A percentile compares a stretch with the other conserved stretches of the same genome.
Conservation (phyloP, 2,888 invertebrate genomes). For the Crocallis elinguaria region DNA sequence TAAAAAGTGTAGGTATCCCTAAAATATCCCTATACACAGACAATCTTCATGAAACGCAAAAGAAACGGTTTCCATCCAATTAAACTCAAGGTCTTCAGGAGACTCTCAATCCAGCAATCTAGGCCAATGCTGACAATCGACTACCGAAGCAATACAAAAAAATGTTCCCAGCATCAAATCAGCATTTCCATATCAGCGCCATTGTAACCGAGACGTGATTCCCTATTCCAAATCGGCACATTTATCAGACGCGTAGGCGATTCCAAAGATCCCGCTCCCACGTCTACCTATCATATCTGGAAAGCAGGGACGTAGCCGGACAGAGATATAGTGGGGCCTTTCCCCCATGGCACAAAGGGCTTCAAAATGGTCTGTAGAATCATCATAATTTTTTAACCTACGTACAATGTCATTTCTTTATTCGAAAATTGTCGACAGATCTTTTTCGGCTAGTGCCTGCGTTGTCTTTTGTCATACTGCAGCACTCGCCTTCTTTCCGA, state of each 20-base stretch:
- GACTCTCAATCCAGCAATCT: too few relatives aligned
- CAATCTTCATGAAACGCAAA: too few relatives aligned
- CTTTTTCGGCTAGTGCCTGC: too few relatives aligned
- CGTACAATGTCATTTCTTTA: neutral
- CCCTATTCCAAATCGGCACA: neutral
- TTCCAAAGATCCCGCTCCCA: slow-evolving; percentile 5
- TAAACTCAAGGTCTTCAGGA: too few relatives aligned
- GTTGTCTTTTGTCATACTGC: too few relatives aligned
- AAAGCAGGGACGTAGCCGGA: neutral
- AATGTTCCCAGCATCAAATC: neutral
- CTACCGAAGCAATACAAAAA: neutral
- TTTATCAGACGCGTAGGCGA: slow-evolving; percentile 9
- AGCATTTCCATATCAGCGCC: neutral
- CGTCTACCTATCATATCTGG: neutral
- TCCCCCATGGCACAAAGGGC: neutral
- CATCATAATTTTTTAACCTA: neutral
- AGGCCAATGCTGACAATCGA: too few relatives aligned
- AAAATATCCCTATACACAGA: too few relatives aligned
- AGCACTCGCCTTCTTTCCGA: too few relatives aligned
- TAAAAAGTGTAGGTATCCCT: too few relatives aligned
- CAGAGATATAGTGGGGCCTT: neutral
- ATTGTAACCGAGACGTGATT: neutral
- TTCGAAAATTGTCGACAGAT: too few relatives aligned
- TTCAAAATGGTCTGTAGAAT: neutral
- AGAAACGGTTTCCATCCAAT: too few relatives aligned